Percentiles rank a stretch among this genome's conserved stretches.
These are phyloP conservation scores for Siniperca chuatsi DNA, from an alignment of 2,113 vertebrate genomes.

Conservation along the genomic window DNA sequence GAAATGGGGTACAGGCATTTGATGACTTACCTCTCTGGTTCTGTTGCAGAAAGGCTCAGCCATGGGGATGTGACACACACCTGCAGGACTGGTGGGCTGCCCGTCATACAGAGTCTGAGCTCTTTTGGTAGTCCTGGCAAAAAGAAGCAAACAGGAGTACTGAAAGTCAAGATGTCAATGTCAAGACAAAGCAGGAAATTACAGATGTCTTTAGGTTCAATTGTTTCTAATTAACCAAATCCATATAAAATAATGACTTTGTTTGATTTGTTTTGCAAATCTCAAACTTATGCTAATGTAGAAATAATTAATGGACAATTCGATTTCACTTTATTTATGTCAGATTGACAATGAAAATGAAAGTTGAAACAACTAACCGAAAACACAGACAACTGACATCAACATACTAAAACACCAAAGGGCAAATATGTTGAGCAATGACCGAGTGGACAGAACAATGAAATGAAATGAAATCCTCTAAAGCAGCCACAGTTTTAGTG, in stretches of 20 bases:
- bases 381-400: neutral
- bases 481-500: neutral
- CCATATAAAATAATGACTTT: neutral
- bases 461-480: neutral
- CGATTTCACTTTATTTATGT: neutral
- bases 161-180: neutral
- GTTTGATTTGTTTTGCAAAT: neutral
- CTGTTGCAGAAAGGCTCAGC: constrained; percentile 95
- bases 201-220: neutral
- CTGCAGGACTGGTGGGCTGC: constrained; percentile 82
- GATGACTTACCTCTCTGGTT: constrained; percentile 91
- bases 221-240: neutral
- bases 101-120: constrained; percentile 93
- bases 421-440: neutral
- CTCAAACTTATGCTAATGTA: neutral
- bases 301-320: neutral
- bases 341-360: neutral
- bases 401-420: neutral
- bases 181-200: neutral
- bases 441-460: neutral
- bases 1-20: neutral
- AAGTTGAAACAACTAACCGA: neutral
- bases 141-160: constrained; percentile 21
- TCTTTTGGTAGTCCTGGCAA: constrained; percentile 91
- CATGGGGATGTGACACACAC: constrained; percentile 96